phyloP scores from a whole-genome alignment of 2,797 vertebrate species.

The Neosilurus hyrtlii region DNA sequence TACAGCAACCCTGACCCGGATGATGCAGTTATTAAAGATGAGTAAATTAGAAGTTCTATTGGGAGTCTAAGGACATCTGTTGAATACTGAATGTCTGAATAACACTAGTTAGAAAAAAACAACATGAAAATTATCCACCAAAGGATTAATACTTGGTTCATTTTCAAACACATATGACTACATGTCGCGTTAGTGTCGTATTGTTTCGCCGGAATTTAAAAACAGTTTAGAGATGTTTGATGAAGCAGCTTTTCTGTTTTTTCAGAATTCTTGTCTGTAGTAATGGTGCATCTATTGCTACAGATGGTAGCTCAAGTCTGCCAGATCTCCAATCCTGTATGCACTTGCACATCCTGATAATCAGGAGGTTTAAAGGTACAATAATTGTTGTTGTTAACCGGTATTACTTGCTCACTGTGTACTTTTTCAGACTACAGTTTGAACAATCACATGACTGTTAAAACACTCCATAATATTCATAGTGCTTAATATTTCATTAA shows the following conservation, averaged over 20 bases:
- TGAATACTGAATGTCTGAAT: not conserved
- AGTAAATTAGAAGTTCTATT: not conserved
- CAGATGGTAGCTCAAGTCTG: too few relatives aligned
- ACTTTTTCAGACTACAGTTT: not conserved
- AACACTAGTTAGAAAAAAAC: not conserved
- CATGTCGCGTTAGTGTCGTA: not conserved
- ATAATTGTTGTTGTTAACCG: not conserved
- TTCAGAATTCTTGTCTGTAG: not conserved
- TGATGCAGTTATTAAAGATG: not conserved
- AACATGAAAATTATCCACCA: not conserved
- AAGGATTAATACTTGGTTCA: not conserved
- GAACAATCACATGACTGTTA: not conserved
- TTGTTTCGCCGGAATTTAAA: not conserved
- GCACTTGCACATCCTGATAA: not conserved
- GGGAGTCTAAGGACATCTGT: not conserved
- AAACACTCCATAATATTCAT: not conserved
- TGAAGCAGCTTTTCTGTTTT: not conserved
- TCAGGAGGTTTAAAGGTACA: constrained; percentile 11
- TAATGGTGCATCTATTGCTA: too few relatives aligned
- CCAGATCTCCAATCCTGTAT: not conserved
- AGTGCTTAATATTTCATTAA: not conserved
- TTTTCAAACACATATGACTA: not conserved
- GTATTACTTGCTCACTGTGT: not conserved
- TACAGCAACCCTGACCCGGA: too few relatives aligned
- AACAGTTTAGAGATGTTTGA: not conserved